These are phyloP conservation scores for Luperina testacea DNA, from an alignment of 2,888 invertebrate species.

Conservation along the genomic window DNA sequence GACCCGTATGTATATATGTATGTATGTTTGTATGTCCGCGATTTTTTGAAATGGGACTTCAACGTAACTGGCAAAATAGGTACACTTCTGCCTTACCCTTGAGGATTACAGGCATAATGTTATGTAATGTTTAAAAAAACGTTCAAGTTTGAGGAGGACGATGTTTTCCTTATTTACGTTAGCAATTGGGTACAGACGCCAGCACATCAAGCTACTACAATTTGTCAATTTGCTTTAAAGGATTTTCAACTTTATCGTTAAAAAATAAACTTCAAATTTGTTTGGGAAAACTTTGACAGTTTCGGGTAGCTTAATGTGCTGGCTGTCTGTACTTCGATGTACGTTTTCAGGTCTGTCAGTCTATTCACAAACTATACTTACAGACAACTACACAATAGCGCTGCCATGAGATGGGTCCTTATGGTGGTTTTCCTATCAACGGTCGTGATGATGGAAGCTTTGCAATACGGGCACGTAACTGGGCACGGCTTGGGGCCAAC, in stretches of 20 bases:
- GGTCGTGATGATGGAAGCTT: slow-evolving; percentile 71
- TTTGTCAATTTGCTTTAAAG: too few relatives aligned
- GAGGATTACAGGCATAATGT: background rate
- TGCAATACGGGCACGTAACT: slow-evolving; percentile 33
- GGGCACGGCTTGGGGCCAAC: slow-evolving; percentile 41
- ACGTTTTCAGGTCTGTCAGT: background rate
- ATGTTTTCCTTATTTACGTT: background rate
- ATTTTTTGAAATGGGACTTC: background rate
- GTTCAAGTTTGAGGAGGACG: too few relatives aligned
- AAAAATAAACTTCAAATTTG: too few relatives aligned
- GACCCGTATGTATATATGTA: too few relatives aligned
- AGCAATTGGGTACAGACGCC: background rate
- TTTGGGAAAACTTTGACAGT: too few relatives aligned
- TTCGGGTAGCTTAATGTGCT: too few relatives aligned
- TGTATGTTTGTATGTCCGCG: too few relatives aligned
- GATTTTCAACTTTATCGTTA: too few relatives aligned
- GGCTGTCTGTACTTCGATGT: background rate
- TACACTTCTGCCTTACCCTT: background rate
- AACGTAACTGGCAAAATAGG: background rate
- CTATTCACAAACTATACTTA: slow-evolving; percentile 24
- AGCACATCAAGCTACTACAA: too few relatives aligned
- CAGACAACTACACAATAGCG: slow-evolving; percentile 81
- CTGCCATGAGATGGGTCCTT: slow-evolving; percentile 88
- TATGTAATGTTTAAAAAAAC: too few relatives aligned
- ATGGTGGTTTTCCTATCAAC: slow-evolving; percentile 81